Evolutionary conservation across 2,113 vertebrate genomes (phyloP).

Genomic region (Leptobrachium leishanense): DNA sequence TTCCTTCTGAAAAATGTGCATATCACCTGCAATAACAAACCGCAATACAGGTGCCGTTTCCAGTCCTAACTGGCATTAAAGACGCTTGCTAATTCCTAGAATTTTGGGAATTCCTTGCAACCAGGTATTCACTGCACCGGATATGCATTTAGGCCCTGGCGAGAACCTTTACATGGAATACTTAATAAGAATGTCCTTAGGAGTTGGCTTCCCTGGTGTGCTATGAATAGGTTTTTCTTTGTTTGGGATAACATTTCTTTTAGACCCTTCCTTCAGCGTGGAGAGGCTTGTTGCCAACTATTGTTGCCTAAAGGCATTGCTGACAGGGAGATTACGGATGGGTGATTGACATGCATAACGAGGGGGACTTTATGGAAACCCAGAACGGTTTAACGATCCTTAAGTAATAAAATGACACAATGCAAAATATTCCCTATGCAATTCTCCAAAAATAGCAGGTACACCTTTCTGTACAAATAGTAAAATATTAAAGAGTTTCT

Average conservation of each 20-base stretch:
- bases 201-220: constrained; percentile 26
- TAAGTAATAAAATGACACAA: too few relatives aligned
- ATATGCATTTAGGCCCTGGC: constrained; percentile 5
- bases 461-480: too few relatives aligned
- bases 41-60: constrained; percentile 20
- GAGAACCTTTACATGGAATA: constrained; percentile 14
- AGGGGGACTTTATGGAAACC: not conserved
- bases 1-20: too few relatives aligned
- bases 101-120: constrained; percentile 31
- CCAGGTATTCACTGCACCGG: constrained; percentile 32
- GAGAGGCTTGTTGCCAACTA: not conserved
- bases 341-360: constrained; percentile 18
- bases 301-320: not conserved
- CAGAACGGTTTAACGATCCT: not conserved
- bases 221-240: constrained; percentile 31
- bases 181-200: constrained; percentile 25
- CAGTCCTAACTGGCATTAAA: constrained; percentile 12
- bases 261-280: not conserved
- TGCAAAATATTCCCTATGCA: too few relatives aligned
- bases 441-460: too few relatives aligned
- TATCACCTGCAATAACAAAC: not conserved
- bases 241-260: constrained; percentile 21
- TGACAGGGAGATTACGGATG: constrained; percentile 19
- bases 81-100: constrained; percentile 17
- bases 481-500: too few relatives aligned